Base-by-base conservation (phyloP, 1,140 invertebrate genomes). In the Aphaenogaster ashmeadi region DNA sequence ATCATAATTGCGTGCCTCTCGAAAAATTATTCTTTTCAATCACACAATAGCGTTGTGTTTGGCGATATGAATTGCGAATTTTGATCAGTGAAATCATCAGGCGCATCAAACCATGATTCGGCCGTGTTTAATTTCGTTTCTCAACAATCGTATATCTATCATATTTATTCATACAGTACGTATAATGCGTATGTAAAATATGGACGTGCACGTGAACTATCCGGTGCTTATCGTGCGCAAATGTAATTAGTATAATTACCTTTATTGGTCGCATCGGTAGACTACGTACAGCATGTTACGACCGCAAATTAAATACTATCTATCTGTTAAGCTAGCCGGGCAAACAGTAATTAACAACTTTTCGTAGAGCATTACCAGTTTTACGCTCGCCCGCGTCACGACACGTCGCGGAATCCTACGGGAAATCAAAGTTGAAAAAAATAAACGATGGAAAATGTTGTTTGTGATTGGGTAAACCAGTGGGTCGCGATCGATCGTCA, bases 181-280 rank as follows among this genome's bases (percentile, higher is more conserved):
- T 74, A 38, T 50, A 64, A 64, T 36, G 21, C n/a, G 13, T 52
- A 52, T 50, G 79, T 83, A 72, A 83, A 72, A 72, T 79, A 79
- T 67, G 44, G 41, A 36, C 50, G 66, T 60, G 13, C 21, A 47
- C 18, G 58, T 72, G 60, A 74, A 74, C 56, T 74, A 66, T 56
- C 67, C 56, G 36, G 69, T 74, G 87, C 78, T 88, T 88, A 88
- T 88, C 83, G 90, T 64, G 79, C 84, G 64, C 69, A 80, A 91
- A 84, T 80, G 90, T 89, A 91, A 90, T 91, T 91, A 91, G 90
- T 91, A 91, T 91, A 91, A 91, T 91, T 91, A 91, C 87, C 89
- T 85, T 89, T 91, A 91, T 91, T 89, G 89, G 89, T 91, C 79
- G 54, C 86, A 91, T 89, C 79, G 67, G 89, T 89, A 86, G 78